Evolutionary conservation across 2,888 invertebrate genomes (phyloP).

Genomic region (Epistrophella euchroma): DNA sequence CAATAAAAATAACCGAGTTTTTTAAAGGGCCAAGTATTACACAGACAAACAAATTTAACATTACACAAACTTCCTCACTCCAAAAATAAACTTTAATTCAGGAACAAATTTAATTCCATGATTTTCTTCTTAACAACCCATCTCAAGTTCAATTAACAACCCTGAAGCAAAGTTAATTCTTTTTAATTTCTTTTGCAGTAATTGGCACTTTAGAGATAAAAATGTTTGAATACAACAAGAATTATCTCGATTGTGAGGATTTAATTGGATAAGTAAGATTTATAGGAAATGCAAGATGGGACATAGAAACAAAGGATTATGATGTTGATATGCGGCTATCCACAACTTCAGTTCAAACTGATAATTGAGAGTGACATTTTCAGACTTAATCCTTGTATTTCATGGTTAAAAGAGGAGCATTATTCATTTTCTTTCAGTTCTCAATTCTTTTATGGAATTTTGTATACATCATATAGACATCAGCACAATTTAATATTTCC

Average conservation of each 20-base stretch:
- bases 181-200: slow-evolving; percentile 15
- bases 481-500: neutral
- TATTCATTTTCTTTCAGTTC: neutral
- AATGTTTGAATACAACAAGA: neutral
- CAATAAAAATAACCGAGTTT: too few species aligned
- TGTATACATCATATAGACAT: neutral
- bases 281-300: slow-evolving; percentile 12
- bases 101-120: too few species aligned
- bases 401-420: neutral
- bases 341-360: neutral
- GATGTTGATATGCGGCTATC: neutral
- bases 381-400: neutral
- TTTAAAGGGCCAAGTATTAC: too few species aligned
- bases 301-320: slow-evolving; percentile 5
- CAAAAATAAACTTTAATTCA: too few species aligned
- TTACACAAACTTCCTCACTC: too few species aligned
- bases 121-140: neutral
- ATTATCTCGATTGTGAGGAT: slow-evolving; percentile 20
- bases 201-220: slow-evolving; percentile 23
- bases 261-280: neutral
- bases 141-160: slow-evolving; percentile 7
- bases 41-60: too few species aligned
- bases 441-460: neutral
- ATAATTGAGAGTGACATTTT: neutral
- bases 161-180: slow-evolving; percentile 15